These are phyloP conservation scores for Ceyx cyanopectus DNA, from an alignment of 2,113 vertebrate species.

Conservation along the genomic window DNA sequence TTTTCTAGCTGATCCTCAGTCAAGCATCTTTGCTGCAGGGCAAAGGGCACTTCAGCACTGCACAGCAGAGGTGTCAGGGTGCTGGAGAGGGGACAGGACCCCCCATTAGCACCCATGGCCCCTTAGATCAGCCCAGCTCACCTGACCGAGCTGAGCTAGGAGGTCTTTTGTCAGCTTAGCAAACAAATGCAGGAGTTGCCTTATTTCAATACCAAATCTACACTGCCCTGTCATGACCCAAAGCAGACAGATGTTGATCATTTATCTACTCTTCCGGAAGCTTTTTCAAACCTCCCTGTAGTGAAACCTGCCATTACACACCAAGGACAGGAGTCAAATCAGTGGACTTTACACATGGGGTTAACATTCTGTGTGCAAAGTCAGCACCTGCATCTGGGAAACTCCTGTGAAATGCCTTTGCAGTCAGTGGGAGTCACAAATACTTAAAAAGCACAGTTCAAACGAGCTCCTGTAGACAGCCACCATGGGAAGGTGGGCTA, in stretches of 20 bases:
- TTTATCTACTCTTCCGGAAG: neutral
- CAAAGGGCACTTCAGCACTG: neutral
- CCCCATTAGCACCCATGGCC: rapidly evolving
- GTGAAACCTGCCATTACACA: neutral
- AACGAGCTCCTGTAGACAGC: neutral
- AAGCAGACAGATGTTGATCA: neutral
- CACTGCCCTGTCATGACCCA: neutral
- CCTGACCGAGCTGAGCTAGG: neutral
- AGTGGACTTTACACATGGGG: neutral
- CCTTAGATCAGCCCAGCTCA: neutral
- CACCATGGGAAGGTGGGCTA: neutral
- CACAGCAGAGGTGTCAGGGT: neutral
- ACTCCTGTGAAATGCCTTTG: neutral
- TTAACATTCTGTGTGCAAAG: neutral
- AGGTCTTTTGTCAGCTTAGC: neutral
- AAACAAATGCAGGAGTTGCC: neutral
- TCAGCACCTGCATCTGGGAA: neutral
- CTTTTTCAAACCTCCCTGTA: neutral
- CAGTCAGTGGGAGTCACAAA: neutral
- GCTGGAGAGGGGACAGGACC: neutral
- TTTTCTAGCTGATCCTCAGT: neutral
- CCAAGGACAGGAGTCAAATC: neutral
- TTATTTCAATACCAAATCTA: neutral
- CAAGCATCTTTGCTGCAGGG: neutral
- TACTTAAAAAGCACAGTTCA: neutral